Percentiles rank a stretch among this genome's conserved stretches.
These are phyloP conservation scores for Trissolcus japonicus DNA, from an alignment of 2,888 invertebrate species.

Conservation along the genomic window DNA sequence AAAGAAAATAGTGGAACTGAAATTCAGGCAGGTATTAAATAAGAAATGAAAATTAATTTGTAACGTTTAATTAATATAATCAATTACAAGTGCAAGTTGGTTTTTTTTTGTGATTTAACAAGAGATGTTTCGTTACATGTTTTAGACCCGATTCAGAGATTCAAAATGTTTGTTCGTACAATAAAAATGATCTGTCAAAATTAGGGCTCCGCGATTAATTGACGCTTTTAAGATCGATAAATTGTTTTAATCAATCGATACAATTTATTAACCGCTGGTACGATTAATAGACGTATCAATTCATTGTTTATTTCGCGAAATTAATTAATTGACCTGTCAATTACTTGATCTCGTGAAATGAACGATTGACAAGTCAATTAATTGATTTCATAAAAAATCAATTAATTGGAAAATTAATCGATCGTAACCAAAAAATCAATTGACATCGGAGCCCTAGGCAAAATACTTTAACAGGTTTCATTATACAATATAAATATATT, in stretches of 20 bases:
- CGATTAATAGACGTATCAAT: too few species aligned
- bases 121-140: conserved; percentile 34
- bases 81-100: conserved; percentile 46
- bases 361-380: too few species aligned
- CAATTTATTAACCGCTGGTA: too few species aligned
- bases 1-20: conserved; percentile 1
- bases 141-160: conserved; percentile 22
- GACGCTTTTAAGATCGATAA: too few species aligned
- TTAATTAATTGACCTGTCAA: too few species aligned
- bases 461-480: conserved; percentile 3
- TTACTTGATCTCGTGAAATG: too few species aligned
- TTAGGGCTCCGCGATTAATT: too few species aligned
- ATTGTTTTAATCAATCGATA: too few species aligned
- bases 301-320: too few species aligned
- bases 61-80: conserved; percentile 52
- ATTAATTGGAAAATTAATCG: background rate
- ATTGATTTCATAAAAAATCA: too few species aligned
- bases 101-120: conserved; percentile 36
- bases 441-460: too few species aligned
- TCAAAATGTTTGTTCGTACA: conserved; percentile 13
- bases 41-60: conserved; percentile 33
- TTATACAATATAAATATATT: conserved; percentile 40
- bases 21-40: conserved; percentile 31
- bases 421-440: too few species aligned
- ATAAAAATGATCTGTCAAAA: background rate